Percentiles rank a stretch among this genome's conserved stretches.
phyloP scores from a whole-genome alignment of 2,888 invertebrate genomes.

The Clitarchus hookeri region DNA sequence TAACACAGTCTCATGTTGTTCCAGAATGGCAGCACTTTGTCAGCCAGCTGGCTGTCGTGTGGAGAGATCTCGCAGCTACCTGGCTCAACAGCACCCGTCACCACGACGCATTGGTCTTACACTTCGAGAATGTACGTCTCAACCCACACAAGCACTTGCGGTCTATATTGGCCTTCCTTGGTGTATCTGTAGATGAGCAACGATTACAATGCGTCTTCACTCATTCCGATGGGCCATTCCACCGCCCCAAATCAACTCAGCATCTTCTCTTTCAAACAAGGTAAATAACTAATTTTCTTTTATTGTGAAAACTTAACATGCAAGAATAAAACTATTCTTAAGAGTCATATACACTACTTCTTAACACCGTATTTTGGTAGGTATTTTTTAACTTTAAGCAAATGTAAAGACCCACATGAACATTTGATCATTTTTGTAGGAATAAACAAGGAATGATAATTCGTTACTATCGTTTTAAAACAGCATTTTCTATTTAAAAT shows the following conservation, averaged over 20 bases:
- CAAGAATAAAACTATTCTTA: too few species aligned
- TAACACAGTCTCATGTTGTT: neutral
- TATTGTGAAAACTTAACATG: too few species aligned
- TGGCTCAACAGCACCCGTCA: constrained; percentile 42
- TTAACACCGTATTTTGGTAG: too few species aligned
- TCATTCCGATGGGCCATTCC: constrained; percentile 48
- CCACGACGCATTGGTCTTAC: constrained; percentile 47
- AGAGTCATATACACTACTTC: too few species aligned
- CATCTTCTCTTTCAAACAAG: constrained; percentile 39
- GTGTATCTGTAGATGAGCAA: constrained; percentile 45
- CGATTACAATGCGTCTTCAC: constrained; percentile 48
- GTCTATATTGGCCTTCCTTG: constrained; percentile 47
- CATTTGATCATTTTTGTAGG: too few species aligned
- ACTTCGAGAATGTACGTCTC: constrained; percentile 49
- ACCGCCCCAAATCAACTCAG: constrained; percentile 38
- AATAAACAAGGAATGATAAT: too few species aligned
- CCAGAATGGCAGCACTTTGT: constrained; percentile 44
- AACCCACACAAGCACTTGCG: constrained; percentile 46
- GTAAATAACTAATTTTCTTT: constrained; percentile 19
- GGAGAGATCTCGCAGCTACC: constrained; percentile 43
- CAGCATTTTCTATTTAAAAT: too few species aligned
- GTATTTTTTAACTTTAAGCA: too few species aligned
- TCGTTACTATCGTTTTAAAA: too few species aligned
- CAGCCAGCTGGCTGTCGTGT: constrained; percentile 39
- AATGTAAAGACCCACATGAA: too few species aligned